A percentile compares a stretch with the other conserved stretches of the same genome.
phyloP scores from a whole-genome alignment of 1,140 invertebrate genomes.

The Macrotrachela quadricornifera region DNA sequence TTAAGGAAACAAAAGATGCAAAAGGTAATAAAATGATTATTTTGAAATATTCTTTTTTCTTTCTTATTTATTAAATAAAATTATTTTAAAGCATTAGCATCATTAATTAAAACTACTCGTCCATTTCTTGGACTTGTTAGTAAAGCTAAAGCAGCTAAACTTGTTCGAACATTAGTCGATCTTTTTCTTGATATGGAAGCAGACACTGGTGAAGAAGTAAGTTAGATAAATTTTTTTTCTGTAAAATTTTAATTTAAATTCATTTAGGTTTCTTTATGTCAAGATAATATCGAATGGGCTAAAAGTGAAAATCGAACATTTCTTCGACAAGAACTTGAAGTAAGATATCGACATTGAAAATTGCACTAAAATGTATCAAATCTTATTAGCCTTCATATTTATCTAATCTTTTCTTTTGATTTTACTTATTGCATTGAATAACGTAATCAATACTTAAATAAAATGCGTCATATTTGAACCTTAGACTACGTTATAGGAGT shows the following conservation, averaged over 20 bases:
- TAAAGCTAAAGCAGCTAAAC: conserved; percentile 94
- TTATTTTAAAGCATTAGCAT: conserved; percentile 47
- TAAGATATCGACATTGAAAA: too few species aligned
- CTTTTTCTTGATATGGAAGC: conserved; percentile 89
- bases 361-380: too few species aligned
- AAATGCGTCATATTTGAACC: too few species aligned
- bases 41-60: too few species aligned
- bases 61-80: conserved; percentile 1
- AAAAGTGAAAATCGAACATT: conserved; percentile 90
- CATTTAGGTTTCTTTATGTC: conserved; percentile 37
- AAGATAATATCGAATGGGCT: conserved; percentile 98
- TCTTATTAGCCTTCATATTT: too few species aligned
- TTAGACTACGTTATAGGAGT: too few species aligned
- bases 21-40: conserved; percentile 34
- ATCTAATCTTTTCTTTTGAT: too few species aligned
- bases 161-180: conserved; percentile 83
- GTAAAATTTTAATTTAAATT: background rate
- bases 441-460: too few species aligned
- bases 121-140: conserved; percentile 75
- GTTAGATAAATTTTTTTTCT: background rate
- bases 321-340: conserved; percentile 75
- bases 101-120: conserved; percentile 71
- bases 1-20: conserved; percentile 72
- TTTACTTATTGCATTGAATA: too few species aligned
- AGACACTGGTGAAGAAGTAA: conserved; percentile 35